A percentile compares a stretch with the other conserved stretches of the same genome.
Conservation (phyloP, 2,888 invertebrate genomes). For the Sisyra nigra region DNA sequence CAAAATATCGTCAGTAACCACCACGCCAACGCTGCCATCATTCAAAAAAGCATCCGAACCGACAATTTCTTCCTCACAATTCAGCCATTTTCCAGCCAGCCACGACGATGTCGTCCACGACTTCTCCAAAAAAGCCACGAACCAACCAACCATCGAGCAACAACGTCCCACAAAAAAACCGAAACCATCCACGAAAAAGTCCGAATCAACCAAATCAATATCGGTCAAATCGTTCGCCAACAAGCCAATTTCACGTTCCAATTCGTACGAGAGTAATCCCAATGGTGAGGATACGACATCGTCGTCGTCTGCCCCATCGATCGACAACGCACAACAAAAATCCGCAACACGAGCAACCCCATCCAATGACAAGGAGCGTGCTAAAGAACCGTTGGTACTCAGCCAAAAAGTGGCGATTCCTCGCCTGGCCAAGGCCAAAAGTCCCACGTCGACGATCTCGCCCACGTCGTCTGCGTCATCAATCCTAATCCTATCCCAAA, state of each 20-base stretch:
- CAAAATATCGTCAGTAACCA: no score
- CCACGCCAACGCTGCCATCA: no score
- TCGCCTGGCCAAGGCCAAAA: conserved; percentile 16
- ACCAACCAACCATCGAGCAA: no score
- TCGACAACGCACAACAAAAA: neutral
- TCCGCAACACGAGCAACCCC: neutral
- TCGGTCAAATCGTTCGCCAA: conserved; percentile 8
- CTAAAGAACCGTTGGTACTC: neutral
- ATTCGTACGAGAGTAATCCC: conserved; percentile 4
- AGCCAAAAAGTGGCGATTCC: conserved; percentile 21
- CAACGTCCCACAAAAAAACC: no score
- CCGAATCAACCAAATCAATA: conserved; percentile 3
- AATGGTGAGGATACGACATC: neutral
- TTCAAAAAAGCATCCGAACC: no score
- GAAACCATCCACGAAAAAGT: no score
- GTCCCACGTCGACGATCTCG: neutral
- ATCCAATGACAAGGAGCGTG: neutral
- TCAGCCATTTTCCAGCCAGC: no score
- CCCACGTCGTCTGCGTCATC: neutral
- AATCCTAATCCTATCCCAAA: neutral
- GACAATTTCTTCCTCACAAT: no score
- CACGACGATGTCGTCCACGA: no score
- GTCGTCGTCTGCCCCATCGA: neutral
- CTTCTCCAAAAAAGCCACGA: no score
- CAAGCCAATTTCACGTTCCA: conserved; percentile 7